phyloP scores from a whole-genome alignment of 2,888 invertebrate species.

The Drosophila merina region DNA sequence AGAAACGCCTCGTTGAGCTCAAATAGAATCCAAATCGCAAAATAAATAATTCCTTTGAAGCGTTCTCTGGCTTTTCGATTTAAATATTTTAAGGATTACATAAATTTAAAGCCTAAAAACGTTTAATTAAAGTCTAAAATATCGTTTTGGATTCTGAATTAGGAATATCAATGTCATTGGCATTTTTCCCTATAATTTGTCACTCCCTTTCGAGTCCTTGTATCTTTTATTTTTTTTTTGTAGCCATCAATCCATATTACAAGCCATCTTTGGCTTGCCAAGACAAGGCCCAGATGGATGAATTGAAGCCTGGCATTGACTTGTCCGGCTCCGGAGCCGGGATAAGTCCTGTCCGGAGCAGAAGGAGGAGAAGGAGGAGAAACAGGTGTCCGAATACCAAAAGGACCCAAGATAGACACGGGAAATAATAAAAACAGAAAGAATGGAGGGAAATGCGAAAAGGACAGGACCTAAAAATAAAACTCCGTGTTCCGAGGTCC shows the following conservation, averaged over 20 bases:
- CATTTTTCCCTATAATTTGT: conserved; percentile 34
- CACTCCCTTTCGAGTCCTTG: conserved; percentile 48
- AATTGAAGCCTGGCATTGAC: conserved; percentile 42
- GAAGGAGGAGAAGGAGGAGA: conserved; percentile 7
- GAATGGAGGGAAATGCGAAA: conserved; percentile 1
- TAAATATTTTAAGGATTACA: neutral
- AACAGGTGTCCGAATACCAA: conserved; percentile 43
- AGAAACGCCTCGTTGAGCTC: neutral
- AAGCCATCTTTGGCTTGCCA: conserved; percentile 7
- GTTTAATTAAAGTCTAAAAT: too few relatives aligned
- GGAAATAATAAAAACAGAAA: conserved; percentile 26
- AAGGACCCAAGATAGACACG: neutral
- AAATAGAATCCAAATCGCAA: neutral
- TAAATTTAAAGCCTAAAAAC: neutral
- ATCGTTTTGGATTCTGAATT: conserved; percentile 3
- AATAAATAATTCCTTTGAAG: conserved; percentile 9
- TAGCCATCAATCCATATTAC: conserved; percentile 43
- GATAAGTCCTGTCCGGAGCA: conserved; percentile 16
- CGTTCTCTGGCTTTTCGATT: neutral
- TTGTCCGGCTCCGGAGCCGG: conserved; percentile 2
- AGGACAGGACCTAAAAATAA: conserved; percentile 50
- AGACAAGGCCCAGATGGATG: conserved; percentile 36
- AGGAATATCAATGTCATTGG: conserved; percentile 9
- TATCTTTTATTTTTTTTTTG: conserved; percentile 23
- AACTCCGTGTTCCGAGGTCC: conserved; percentile 60